Evolutionary conservation across 2,113 vertebrate species (phyloP).

Genomic region (Mustelus asterias): DNA sequence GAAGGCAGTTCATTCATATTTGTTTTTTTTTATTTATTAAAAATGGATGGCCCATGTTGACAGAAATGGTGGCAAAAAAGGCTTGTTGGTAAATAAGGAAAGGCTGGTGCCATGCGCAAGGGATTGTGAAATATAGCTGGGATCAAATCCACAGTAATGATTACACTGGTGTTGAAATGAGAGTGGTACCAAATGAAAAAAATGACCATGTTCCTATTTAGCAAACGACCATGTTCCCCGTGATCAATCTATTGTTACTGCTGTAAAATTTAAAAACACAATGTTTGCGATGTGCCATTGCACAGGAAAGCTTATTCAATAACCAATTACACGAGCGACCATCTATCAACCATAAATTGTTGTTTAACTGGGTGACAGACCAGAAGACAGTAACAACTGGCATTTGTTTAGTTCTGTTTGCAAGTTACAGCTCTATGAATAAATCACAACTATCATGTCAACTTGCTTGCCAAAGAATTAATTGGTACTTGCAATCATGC

Average conservation of each 20-base stretch:
- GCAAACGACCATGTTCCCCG: neutral
- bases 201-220: neutral
- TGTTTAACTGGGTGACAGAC: neutral
- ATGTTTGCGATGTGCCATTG: neutral
- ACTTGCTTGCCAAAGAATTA: neutral
- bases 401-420: neutral
- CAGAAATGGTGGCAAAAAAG: neutral
- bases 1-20: neutral
- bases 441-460: neutral
- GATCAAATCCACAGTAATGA: neutral
- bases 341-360: constrained; percentile 15
- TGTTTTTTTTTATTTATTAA: neutral
- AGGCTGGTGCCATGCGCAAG: neutral
- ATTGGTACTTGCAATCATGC: neutral
- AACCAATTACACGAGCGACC: neutral
- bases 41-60: neutral
- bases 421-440: neutral
- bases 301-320: constrained; percentile 12
- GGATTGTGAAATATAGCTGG: neutral
- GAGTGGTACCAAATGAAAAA: neutral
- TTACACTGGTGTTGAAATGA: neutral
- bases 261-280: neutral
- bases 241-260: neutral
- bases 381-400: neutral
- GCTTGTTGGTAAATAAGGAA: neutral